Evolutionary conservation across 2,113 vertebrate genomes (phyloP).

Genomic region (Struthidea cinerea): DNA sequence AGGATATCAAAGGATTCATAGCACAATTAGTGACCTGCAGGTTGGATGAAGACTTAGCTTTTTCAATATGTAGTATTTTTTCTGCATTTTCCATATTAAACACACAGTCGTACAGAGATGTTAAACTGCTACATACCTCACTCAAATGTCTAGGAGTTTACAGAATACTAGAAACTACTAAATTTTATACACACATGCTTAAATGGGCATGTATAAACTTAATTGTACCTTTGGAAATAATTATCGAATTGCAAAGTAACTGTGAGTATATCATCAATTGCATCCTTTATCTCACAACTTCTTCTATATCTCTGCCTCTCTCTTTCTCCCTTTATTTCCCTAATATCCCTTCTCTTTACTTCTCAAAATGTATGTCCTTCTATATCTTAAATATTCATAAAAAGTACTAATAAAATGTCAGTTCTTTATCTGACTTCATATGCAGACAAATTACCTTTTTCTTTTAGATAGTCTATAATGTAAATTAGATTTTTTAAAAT

Average conservation of each 20-base stretch:
- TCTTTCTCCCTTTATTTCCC: background rate
- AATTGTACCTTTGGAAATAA: background rate
- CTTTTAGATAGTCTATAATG: background rate
- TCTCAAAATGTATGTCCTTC: background rate
- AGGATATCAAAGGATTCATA: background rate
- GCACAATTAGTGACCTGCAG: background rate
- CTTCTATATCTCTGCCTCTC: background rate
- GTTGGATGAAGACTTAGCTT: background rate
- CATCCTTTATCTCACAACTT: background rate
- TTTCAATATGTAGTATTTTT: background rate
- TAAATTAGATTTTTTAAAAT: background rate
- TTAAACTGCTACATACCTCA: background rate
- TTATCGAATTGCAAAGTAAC: background rate
- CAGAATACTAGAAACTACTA: background rate
- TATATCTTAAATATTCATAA: conserved; percentile 3
- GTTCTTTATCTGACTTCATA: background rate
- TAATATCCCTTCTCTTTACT: background rate
- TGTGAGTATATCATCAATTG: background rate
- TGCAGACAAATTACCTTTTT: background rate
- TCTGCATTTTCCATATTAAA: background rate
- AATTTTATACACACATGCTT: background rate
- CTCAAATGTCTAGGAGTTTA: background rate
- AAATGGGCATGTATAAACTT: background rate
- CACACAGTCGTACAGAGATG: background rate
- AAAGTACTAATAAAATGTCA: background rate